These are phyloP conservation scores for Bimastos eiseni DNA, from an alignment of 2,888 invertebrate genomes.

Conservation along the genomic window DNA sequence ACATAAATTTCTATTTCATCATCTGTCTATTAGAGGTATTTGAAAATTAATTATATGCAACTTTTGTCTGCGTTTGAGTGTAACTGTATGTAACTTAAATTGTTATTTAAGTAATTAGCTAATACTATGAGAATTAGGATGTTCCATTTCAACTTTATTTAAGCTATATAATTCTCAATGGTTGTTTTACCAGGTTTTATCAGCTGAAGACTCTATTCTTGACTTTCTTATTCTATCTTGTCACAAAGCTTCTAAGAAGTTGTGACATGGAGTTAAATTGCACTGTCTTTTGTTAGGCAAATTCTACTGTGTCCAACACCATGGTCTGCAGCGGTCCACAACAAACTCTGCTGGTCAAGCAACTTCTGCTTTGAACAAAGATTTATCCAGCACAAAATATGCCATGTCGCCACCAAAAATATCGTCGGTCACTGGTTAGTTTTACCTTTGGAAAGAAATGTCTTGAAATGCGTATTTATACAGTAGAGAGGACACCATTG, in stretches of 20 bases:
- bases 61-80: background rate
- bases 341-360: conserved; percentile 26
- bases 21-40: background rate
- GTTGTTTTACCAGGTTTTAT: background rate
- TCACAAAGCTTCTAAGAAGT: background rate
- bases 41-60: background rate
- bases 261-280: background rate
- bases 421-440: background rate
- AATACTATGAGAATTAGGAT: background rate
- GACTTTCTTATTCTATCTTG: background rate
- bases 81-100: background rate
- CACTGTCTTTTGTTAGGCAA: conserved; percentile 60
- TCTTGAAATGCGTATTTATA: background rate
- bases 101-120: background rate
- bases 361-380: background rate
- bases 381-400: background rate
- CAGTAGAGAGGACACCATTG: background rate
- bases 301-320: conserved; percentile 72
- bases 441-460: background rate
- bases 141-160: background rate
- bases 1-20: background rate
- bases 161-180: background rate
- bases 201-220: background rate
- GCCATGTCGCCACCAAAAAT: background rate
- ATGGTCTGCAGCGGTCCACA: conserved; percentile 51